Evolutionary conservation across 1,140 invertebrate species (phyloP), one percentile per base, ranked within the genome.

Genomic region (Drosophila pallidifrons): DNA sequence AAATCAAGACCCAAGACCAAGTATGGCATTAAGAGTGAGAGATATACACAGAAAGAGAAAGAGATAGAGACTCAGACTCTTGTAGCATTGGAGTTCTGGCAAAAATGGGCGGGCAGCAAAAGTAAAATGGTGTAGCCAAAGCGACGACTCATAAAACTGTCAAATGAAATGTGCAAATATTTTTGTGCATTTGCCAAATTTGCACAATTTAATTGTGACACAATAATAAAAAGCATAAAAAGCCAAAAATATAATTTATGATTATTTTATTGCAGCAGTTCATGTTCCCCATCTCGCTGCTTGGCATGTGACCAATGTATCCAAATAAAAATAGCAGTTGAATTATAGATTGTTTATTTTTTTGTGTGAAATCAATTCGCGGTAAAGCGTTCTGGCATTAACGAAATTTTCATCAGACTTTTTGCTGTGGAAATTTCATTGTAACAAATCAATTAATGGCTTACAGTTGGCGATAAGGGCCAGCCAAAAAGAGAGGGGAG

Each of bases 161-260:
- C 85, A 89, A 85, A 88, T 88, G 66, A 83, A 69, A 74, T 88
- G 83, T 88, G 85, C 83, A 78, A 66, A 66, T 81, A 88, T 89
- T 88, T 88, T 85, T 88, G 85, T 88, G 81, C 81, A 88, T 73
- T 88, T 88, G 85, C 85, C 85, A 88, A 88, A 88, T 87, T 87
- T 83, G 83, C 69, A 67, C 82, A 89, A 87, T 87, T 87, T 87
- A 87, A 87, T 87, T 87, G 83, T 89, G 80, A 70, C 77, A 64
- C 47, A 61, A 49, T 46, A 15, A 49, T 38, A 49, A 52, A 60
- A 63, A 61, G 32, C 30, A 55, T 8, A 69, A 43, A 54, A 54
- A n/a, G 1, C 51, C 28, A 28, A 57, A 10, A 86, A 25, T 25
- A 25, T 0, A 88, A 88, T 88, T 88, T 88, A 88, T 88, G 80